These are phyloP conservation scores for Crossocerus cetratus DNA, from an alignment of 2,888 invertebrate species.

Conservation along the genomic window DNA sequence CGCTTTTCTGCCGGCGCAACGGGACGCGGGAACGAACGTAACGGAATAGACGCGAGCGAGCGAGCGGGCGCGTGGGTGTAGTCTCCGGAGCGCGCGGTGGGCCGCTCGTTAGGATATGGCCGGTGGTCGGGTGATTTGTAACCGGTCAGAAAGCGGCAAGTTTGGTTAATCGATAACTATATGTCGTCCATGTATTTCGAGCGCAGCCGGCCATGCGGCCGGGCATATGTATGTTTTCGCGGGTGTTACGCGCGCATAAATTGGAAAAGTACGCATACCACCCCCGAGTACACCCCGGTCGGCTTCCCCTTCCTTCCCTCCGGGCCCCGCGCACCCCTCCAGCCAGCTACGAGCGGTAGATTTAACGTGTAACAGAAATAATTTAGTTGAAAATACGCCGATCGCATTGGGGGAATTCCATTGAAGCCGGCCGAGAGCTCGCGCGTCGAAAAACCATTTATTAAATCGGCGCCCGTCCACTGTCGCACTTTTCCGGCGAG, in stretches of 20 bases:
- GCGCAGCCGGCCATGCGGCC: not conserved
- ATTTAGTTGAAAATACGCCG: not conserved
- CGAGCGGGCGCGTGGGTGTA: not conserved
- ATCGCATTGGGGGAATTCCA: not conserved
- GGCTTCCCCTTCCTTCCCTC: not conserved
- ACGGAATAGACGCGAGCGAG: not conserved
- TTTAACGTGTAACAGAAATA: not conserved
- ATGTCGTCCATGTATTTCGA: slow-evolving; percentile 13
- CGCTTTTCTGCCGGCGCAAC: slow-evolving; percentile 1
- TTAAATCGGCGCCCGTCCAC: not conserved
- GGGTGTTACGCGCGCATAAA: not conserved
- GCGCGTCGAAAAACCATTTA: not conserved
- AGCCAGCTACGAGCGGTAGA: not conserved
- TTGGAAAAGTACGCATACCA: slow-evolving; percentile 7
- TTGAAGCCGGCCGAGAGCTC: not conserved
- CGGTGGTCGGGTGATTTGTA: slow-evolving; percentile 19
- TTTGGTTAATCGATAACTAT: slow-evolving; percentile 30
- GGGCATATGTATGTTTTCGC: not conserved
- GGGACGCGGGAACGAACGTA: slow-evolving; percentile 7
- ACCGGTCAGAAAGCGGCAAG: slow-evolving; percentile 14
- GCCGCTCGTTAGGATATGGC: slow-evolving; percentile 11
- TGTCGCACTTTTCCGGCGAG: no score
- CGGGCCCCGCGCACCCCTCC: not conserved
- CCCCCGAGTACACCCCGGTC: not conserved
- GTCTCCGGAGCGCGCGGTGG: not conserved